Conservation (phyloP, 2,888 invertebrate genomes). For the Octonoba sinensis region DNA sequence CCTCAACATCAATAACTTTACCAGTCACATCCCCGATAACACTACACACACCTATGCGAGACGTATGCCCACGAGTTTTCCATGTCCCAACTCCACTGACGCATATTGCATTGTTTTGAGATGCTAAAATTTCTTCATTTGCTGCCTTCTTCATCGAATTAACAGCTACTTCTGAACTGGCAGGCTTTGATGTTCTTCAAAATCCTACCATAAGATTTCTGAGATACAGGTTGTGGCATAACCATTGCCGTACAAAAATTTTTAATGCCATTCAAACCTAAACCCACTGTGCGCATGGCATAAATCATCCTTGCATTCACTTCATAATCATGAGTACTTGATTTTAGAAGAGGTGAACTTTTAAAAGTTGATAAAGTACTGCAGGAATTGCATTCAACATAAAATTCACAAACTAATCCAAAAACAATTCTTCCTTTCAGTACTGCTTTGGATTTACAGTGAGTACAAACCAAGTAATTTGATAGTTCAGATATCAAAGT, state of each 20-base stretch:
- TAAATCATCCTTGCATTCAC: background rate
- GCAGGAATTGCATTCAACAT: background rate
- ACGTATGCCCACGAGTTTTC: constrained; percentile 38
- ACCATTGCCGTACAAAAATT: constrained; percentile 2
- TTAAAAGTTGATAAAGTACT: background rate
- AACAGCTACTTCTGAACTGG: background rate
- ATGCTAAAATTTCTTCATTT: background rate
- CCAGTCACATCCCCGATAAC: constrained; percentile 21
- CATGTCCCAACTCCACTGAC: constrained; percentile 29
- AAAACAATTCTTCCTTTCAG: too few species aligned
- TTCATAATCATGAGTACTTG: constrained; percentile 9
- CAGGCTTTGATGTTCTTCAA: constrained; percentile 2
- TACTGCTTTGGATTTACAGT: constrained; percentile 7
- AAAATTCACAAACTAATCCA: constrained; percentile 4
- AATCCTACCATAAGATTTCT: constrained; percentile 6
- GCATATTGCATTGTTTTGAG: background rate
- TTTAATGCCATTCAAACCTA: constrained; percentile 9
- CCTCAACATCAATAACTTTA: constrained; percentile 19
- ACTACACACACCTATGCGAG: constrained; percentile 13
- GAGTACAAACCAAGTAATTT: background rate
- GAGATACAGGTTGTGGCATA: constrained; percentile 5
- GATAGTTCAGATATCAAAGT: constrained; percentile 7
- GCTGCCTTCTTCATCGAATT: background rate
- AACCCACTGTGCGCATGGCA: constrained; percentile 1
- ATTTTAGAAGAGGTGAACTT: constrained; percentile 6